A percentile compares a stretch with the other conserved stretches of the same genome.
Conservation (phyloP, 1,140 invertebrate species). For the Cydia strobilella region DNA sequence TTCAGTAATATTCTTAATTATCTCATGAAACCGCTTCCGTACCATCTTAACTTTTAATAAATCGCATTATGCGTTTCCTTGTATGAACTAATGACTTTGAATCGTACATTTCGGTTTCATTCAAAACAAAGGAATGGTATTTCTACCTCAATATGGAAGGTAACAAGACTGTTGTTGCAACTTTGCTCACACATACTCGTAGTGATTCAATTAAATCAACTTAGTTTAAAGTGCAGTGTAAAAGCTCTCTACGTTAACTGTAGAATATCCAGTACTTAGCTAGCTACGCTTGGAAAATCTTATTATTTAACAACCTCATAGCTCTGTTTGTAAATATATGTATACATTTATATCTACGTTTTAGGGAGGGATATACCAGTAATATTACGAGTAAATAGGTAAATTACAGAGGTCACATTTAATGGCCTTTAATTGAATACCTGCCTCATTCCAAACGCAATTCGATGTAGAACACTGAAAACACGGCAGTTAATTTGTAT, state of each 20-base stretch:
- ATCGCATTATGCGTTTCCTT: no score
- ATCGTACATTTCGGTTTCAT: not conserved
- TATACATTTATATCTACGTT: not conserved
- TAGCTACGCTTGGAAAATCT: not conserved
- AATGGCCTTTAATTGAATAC: not conserved
- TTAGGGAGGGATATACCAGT: not conserved
- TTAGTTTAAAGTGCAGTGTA: constrained; percentile 10
- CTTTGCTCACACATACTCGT: not conserved
- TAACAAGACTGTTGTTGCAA: not conserved
- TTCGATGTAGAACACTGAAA: constrained; percentile 36
- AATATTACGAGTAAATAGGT: not conserved
- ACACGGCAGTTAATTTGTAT: constrained; percentile 43
- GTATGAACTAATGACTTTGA: no score
- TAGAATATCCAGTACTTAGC: not conserved
- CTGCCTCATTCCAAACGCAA: constrained; percentile 35
- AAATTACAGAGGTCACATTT: not conserved
- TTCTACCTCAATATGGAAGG: not conserved
- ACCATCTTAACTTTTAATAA: no score
- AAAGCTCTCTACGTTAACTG: constrained; percentile 8
- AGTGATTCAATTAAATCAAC: constrained; percentile 13
- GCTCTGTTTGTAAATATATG: no score
- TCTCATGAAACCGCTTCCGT: no score
- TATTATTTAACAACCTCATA: not conserved
- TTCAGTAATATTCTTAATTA: no score
- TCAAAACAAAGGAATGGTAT: not conserved